Conservation (phyloP, 2,797 vertebrate species). For the Decapterus maruadsi region DNA sequence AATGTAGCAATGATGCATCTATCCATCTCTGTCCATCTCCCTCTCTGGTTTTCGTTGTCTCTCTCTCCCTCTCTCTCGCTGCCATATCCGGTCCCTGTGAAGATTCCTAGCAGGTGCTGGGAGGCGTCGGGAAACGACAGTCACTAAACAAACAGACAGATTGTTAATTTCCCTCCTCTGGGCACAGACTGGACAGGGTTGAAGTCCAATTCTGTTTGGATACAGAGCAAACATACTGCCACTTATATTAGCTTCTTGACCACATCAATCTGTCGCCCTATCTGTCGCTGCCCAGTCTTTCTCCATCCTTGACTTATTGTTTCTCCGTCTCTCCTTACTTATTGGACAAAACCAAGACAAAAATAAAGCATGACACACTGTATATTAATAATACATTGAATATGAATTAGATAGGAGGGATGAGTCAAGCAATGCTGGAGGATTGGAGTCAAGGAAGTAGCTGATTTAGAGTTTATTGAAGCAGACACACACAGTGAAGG, state of each 20-base stretch:
- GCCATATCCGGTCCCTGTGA: slow-evolving; percentile 54
- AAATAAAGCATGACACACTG: slow-evolving; percentile 60
- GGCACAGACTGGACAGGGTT: slow-evolving; percentile 42
- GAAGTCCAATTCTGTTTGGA: slow-evolving; percentile 61
- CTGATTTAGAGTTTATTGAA: slow-evolving; percentile 44
- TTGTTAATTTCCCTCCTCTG: slow-evolving; percentile 71
- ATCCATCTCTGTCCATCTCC: background rate
- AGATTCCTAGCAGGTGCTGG: slow-evolving; percentile 65
- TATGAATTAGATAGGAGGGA: slow-evolving; percentile 57
- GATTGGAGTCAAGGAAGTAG: slow-evolving; percentile 30
- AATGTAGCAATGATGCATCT: slow-evolving; percentile 3
- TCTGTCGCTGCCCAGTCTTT: slow-evolving; percentile 22
- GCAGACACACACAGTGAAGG: background rate
- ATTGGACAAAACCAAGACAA: slow-evolving; percentile 47
- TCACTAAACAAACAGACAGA: slow-evolving; percentile 69
- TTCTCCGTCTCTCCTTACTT: slow-evolving; percentile 13
- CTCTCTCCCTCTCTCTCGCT: slow-evolving; percentile 25
- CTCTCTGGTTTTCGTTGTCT: slow-evolving; percentile 19
- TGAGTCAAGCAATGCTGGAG: slow-evolving; percentile 50
- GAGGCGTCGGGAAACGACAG: slow-evolving; percentile 53
- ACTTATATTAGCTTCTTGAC: slow-evolving; percentile 54
- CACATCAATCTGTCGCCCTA: slow-evolving; percentile 37
- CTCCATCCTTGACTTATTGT: slow-evolving; percentile 35
- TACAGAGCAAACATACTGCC: slow-evolving; percentile 49
- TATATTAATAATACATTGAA: slow-evolving; percentile 65